Percentiles rank a stretch among this genome's conserved stretches.
Evolutionary conservation across 2,888 invertebrate species (phyloP).

Genomic region (Petrophora chlorosata): DNA sequence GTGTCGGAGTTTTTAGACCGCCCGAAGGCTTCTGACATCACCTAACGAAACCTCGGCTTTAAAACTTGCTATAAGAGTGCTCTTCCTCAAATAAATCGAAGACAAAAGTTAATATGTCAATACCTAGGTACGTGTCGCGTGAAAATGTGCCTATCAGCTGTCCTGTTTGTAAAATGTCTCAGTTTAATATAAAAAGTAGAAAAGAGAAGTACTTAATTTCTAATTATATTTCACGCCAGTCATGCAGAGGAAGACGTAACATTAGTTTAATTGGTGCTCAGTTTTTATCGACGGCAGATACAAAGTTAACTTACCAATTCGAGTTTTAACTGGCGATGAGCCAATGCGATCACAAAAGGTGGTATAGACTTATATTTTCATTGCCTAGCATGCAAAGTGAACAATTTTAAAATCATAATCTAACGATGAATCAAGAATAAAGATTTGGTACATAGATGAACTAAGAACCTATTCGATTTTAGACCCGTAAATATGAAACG

Average conservation of each 20-base stretch:
- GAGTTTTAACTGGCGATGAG: constrained; percentile 32
- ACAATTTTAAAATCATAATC: constrained; percentile 31
- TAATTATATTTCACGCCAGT: constrained; percentile 2
- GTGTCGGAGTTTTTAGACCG: no score
- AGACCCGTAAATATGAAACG: no score
- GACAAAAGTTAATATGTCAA: no score
- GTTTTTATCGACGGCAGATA: constrained; percentile 23
- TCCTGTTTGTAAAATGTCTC: no score
- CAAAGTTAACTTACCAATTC: constrained; percentile 29
- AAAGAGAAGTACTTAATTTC: no score
- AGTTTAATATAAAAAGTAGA: no score
- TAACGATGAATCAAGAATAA: constrained; percentile 50
- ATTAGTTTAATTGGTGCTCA: constrained; percentile 13
- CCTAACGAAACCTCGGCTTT: no score
- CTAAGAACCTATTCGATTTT: constrained; percentile 44
- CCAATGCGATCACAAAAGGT: constrained; percentile 37
- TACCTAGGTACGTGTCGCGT: no score
- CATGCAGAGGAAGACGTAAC: constrained; percentile 14
- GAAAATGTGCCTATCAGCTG: no score
- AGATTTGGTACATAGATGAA: constrained; percentile 56
- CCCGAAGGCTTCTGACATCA: no score
- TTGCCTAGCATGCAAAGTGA: constrained; percentile 30
- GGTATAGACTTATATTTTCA: constrained; percentile 23
- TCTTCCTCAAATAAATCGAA: no score
- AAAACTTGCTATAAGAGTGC: no score